A percentile compares a stretch with the other conserved stretches of the same genome.
Conservation (phyloP, 2,797 vertebrate species). For the Bradypodion ventrale region DNA sequence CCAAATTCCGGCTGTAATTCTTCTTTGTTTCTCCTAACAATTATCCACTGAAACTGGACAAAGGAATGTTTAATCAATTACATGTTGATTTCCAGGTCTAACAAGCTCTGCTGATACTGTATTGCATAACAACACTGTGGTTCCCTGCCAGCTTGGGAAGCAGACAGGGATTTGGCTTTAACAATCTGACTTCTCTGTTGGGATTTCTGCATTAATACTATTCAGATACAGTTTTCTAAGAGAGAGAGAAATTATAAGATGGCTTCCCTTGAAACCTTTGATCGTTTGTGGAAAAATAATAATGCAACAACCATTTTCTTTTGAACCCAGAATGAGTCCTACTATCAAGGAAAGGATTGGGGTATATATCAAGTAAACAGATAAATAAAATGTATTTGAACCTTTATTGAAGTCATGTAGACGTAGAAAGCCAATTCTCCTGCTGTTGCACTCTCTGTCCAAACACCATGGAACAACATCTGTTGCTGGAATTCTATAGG, state of each 20-base stretch:
- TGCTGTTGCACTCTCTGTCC: not conserved
- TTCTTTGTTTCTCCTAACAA: constrained; percentile 15
- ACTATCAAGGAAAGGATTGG: not conserved
- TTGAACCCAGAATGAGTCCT: not conserved
- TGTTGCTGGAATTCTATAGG: not conserved
- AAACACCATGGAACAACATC: not conserved
- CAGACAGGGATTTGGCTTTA: not conserved
- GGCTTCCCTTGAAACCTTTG: not conserved
- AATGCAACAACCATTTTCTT: not conserved
- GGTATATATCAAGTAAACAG: not conserved
- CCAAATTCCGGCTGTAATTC: not conserved
- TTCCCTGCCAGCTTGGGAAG: not conserved
- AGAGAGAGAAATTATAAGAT: not conserved
- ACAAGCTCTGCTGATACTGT: constrained; percentile 23
- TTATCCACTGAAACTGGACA: constrained; percentile 16
- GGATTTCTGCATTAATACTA: not conserved
- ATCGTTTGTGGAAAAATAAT: not conserved
- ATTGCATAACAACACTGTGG: constrained; percentile 7
- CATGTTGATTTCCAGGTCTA: constrained; percentile 15
- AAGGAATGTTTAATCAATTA: constrained; percentile 30
- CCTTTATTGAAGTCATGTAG: not conserved
- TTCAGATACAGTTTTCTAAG: not conserved
- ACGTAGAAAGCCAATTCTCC: not conserved
- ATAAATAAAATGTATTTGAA: not conserved
- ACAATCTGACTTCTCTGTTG: not conserved